A percentile compares a stretch with the other conserved stretches of the same genome.
Conservation (phyloP, 2,888 invertebrate species). For the Lymantria dispar region DNA sequence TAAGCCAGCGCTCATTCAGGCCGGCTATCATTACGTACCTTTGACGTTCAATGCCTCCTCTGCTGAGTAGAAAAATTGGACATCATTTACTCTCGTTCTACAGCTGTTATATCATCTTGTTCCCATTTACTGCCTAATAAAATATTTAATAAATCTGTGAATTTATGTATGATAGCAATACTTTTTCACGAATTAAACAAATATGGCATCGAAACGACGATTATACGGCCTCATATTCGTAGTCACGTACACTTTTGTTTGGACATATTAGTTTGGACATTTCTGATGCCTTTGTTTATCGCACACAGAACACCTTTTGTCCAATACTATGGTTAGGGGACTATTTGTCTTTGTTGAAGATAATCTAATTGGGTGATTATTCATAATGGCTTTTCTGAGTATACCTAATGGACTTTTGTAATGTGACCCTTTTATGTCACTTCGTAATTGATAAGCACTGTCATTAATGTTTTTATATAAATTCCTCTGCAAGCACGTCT, state of each 20-base stretch:
- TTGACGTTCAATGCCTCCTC: too few species aligned
- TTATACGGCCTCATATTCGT: slow-evolving; percentile 6
- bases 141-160: too few species aligned
- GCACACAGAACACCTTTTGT: slow-evolving; percentile 10
- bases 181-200: too few species aligned
- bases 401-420: slow-evolving; percentile 6
- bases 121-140: too few species aligned
- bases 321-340: slow-evolving; percentile 4
- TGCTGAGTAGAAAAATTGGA: too few species aligned
- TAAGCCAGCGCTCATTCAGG: too few species aligned
- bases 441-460: not conserved
- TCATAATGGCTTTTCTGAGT: slow-evolving; percentile 7
- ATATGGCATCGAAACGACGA: not conserved
- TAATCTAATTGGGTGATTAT: slow-evolving; percentile 12
- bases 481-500: too few species aligned
- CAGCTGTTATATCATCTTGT: too few species aligned
- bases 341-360: slow-evolving; percentile 13
- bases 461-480: not conserved
- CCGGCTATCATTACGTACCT: too few species aligned
- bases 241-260: slow-evolving; percentile 17
- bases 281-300: slow-evolving; percentile 12
- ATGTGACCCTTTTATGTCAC: not conserved
- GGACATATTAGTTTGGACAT: slow-evolving; percentile 6
- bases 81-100: too few species aligned
- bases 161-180: too few species aligned